Conservation (phyloP, 2,113 vertebrate species). For the Neodontobutis hainanensis region DNA sequence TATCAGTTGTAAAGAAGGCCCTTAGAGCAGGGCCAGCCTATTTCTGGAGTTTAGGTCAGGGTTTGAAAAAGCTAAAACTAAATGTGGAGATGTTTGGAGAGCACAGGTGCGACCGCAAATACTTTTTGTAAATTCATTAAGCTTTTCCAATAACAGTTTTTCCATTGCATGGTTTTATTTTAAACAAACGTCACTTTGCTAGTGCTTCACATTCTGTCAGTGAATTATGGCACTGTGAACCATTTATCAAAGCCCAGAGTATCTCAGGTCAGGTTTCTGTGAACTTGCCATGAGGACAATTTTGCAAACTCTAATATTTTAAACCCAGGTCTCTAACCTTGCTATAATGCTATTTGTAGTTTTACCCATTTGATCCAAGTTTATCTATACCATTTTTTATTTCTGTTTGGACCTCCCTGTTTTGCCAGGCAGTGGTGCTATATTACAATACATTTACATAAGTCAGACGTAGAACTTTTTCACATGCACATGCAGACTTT, state of each 20-base stretch:
- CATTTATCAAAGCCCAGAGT: conserved; percentile 3
- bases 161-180: background rate
- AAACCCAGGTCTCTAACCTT: conserved; percentile 10
- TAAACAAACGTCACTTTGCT: background rate
- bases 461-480: no score
- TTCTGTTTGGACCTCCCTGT: background rate
- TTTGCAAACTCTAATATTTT: conserved; percentile 12
- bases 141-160: background rate
- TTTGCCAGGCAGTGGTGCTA: conserved; percentile 36
- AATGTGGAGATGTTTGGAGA: conserved; percentile 9
- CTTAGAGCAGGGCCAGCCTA: conserved; percentile 50
- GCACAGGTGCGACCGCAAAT: background rate
- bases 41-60: conserved; percentile 53
- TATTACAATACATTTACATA: conserved; percentile 47
- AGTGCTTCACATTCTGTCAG: background rate
- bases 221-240: background rate
- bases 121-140: conserved; percentile 7
- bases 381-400: background rate
- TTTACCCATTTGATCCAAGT: background rate
- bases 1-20: conserved; percentile 28
- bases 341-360: conserved; percentile 8
- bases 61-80: conserved; percentile 49
- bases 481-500: conserved; percentile 23
- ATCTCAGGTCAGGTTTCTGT: conserved; percentile 40
- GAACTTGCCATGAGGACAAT: conserved; percentile 32